phyloP scores from a whole-genome alignment of 2,888 invertebrate species.

The Eristalis pertinax region DNA sequence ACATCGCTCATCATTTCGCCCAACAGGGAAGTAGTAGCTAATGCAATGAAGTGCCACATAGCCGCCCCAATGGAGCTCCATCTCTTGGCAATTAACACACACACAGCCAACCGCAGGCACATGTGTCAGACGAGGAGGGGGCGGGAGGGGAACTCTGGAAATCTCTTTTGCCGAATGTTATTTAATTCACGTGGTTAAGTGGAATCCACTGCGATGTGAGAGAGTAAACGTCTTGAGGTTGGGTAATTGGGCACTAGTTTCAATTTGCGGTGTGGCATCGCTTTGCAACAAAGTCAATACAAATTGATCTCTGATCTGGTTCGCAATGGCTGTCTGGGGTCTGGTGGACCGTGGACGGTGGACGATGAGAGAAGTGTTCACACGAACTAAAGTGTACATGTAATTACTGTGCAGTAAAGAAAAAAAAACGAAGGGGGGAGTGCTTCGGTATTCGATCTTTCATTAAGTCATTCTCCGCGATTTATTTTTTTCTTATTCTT shows the following conservation, averaged over 20 bases:
- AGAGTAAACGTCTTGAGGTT: not conserved
- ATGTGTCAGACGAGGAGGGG: not conserved
- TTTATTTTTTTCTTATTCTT: not conserved
- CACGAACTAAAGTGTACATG: not conserved
- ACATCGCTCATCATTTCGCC: not conserved
- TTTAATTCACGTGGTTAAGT: constrained; percentile 22
- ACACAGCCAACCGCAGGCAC: too few relatives aligned
- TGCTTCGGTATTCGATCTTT: constrained; percentile 37
- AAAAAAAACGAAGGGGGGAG: not conserved
- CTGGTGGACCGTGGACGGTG: too few relatives aligned
- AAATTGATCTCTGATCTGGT: constrained; percentile 10
- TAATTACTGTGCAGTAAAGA: not conserved
- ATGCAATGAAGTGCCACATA: too few relatives aligned
- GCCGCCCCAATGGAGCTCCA: too few relatives aligned
- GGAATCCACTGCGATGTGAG: not conserved
- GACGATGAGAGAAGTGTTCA: constrained; percentile 1
- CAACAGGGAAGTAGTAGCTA: not conserved
- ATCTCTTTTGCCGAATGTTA: constrained; percentile 3
- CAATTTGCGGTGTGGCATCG: constrained; percentile 16
- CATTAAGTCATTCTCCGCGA: constrained; percentile 47
- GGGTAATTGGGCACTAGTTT: constrained; percentile 27
- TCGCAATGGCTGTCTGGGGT: not conserved
- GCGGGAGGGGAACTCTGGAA: not conserved
- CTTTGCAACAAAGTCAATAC: constrained; percentile 7
- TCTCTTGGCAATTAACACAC: too few relatives aligned